phyloP scores from a whole-genome alignment of 1,140 invertebrate genomes.

The Bombus waltoni region DNA sequence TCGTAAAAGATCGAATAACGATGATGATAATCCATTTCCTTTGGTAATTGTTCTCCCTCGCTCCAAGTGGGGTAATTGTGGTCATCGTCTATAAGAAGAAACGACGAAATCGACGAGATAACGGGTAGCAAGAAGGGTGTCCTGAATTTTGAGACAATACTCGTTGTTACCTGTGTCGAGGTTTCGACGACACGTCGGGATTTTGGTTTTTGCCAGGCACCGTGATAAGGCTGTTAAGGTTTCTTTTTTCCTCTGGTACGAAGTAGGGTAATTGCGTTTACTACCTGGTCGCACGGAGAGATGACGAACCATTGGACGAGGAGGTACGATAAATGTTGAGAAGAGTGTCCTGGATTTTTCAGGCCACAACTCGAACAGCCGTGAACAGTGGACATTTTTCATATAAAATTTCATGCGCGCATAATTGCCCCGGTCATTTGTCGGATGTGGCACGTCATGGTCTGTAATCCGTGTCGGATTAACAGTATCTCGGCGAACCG shows the following conservation, averaged over 20 bases:
- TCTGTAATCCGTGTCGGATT: conserved; percentile 60
- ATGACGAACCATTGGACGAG: too few relatives aligned
- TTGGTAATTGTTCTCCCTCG: neutral
- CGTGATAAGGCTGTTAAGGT: neutral
- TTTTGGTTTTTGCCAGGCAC: neutral
- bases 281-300: neutral
- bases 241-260: neutral
- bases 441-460: conserved; percentile 60
- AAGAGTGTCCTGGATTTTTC: conserved; percentile 31
- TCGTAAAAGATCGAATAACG: too few relatives aligned
- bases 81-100: neutral
- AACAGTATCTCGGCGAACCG: conserved; percentile 46
- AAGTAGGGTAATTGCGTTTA: conserved; percentile 40
- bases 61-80: conserved; percentile 5
- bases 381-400: conserved; percentile 42
- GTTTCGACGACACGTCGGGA: neutral
- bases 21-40: neutral
- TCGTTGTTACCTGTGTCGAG: neutral
- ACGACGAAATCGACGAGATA: neutral
- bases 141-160: neutral
- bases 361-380: neutral
- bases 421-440: conserved; percentile 48
- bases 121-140: neutral
- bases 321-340: neutral
- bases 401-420: conserved; percentile 47